Evolutionary conservation across 2,113 vertebrate genomes (phyloP), one percentile per base, ranked within the genome.

Genomic region (Calyptomena viridis): DNA sequence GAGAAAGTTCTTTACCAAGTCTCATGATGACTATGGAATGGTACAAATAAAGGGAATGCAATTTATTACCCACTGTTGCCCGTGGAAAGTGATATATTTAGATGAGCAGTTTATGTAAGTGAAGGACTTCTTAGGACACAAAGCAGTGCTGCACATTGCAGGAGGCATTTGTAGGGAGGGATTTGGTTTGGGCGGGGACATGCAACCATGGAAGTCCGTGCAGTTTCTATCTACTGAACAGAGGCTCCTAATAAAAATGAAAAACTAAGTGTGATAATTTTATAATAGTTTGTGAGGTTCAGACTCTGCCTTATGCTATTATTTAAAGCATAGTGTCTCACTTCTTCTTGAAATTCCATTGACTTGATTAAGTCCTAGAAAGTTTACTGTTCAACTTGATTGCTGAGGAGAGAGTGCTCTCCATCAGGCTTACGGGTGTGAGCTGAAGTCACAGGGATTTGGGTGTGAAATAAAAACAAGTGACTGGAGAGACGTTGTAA

Each of bases 1-100:
- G 37, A 94, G 81, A 87, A 92, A 78, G 78, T 84, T 78, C 78
- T 93, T 89, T 78, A 80, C 40, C 14, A 74, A 87, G 52, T 68
- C 90, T 96, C 28, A 74, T 92, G 84, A 82, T 46, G 49, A n/a
- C 50, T 77, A 1, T 82, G 53, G 83, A 90, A 46, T 90, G 79
- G 79, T 74, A 62, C 56, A 92, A 91, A 91, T 90, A 78, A 93
- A 93, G 53, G n/a, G 63, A 91, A 44, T 15, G 24, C 35, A 58
- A 90, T 85, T 87, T 74, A 91, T 91, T 66, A 85, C 67, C 92
- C 39, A 3, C 7, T 5, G 7, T 7, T 60, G 49, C 37, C 47
- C 25, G 12, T 22, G 33, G 59, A 75, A 87, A 78, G 27, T 24
- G 35, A 64, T 68, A 25, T 59, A 68, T 71, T 93, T 80, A 77